A percentile compares a stretch with the other conserved stretches of the same genome.
phyloP scores from a whole-genome alignment of 2,113 vertebrate genomes.

The Paraplagusia blochii region DNA sequence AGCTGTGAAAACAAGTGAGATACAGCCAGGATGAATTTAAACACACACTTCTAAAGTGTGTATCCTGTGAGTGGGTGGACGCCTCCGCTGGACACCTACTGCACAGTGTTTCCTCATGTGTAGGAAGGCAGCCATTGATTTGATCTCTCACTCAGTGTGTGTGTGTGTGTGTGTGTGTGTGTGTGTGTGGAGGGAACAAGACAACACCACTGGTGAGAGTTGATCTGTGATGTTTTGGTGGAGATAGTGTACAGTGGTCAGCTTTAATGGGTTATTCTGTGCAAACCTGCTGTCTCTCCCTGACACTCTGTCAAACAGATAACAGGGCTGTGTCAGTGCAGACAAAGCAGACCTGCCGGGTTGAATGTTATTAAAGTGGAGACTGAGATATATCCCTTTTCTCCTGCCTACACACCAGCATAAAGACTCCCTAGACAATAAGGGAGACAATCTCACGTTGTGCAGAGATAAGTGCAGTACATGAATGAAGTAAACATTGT shows the following conservation, averaged over 20 bases:
- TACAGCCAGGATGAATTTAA: conserved; percentile 47
- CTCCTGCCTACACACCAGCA: conserved; percentile 10
- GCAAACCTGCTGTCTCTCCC: conserved; percentile 38
- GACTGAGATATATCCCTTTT: conserved; percentile 29
- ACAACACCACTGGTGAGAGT: conserved; percentile 43
- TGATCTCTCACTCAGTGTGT: conserved; percentile 46
- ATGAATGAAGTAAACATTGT: conserved; percentile 10
- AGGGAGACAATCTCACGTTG: conserved; percentile 12
- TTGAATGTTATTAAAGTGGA: conserved; percentile 41
- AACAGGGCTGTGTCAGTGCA: conserved; percentile 33
- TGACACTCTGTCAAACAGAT: conserved; percentile 54
- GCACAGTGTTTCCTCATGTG: conserved; percentile 57
- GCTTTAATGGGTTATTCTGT: conserved; percentile 50
- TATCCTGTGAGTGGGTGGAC: conserved; percentile 65
- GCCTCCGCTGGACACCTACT: conserved; percentile 59
- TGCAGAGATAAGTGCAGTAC: conserved; percentile 24
- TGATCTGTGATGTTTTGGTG: conserved; percentile 52
- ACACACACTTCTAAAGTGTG: conserved; percentile 49
- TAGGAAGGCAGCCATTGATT: conserved; percentile 64
- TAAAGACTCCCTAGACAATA: conserved; percentile 17
- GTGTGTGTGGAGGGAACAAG: conserved; percentile 48
- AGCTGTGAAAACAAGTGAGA: conserved; percentile 42
- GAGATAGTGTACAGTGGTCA: conserved; percentile 34
- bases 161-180: conserved; percentile 14
- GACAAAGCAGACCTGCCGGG: conserved; percentile 44